Conservation (phyloP, 1,140 invertebrate genomes). For the Eupeodes corollae region DNA sequence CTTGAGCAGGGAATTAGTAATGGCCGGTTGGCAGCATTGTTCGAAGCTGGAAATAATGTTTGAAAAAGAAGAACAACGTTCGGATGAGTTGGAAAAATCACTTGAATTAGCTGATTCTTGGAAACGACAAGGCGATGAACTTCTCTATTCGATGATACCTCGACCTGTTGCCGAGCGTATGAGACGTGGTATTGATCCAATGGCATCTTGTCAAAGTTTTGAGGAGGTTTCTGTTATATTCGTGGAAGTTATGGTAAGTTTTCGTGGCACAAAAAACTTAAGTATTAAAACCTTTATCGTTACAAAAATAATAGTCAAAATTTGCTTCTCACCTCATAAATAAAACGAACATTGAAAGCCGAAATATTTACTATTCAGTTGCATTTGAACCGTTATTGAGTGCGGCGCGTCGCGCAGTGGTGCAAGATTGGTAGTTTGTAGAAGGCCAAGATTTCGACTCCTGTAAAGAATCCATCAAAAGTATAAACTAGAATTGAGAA, state of each 20-base stretch:
- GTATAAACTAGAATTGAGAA: no score
- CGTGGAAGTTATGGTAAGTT: constrained; percentile 38
- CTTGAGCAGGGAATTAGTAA: constrained; percentile 69
- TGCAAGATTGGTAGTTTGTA: no score
- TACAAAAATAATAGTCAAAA: no score
- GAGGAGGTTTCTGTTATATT: constrained; percentile 44
- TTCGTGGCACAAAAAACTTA: no score
- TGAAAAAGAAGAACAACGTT: constrained; percentile 65
- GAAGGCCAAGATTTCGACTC: no score
- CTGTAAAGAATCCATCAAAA: no score
- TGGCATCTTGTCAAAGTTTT: constrained; percentile 58
- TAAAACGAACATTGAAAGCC: no score
- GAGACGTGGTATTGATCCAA: constrained; percentile 52
- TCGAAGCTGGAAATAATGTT: constrained; percentile 73
- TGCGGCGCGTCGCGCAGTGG: no score
- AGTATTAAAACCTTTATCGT: no score
- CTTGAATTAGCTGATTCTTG: constrained; percentile 62
- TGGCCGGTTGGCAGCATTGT: constrained; percentile 78
- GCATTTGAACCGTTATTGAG: no score
- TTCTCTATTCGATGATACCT: constrained; percentile 89
- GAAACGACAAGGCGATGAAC: constrained; percentile 74
- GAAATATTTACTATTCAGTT: no score
- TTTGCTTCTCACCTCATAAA: no score
- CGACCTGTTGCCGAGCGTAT: constrained; percentile 53
- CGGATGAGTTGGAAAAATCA: constrained; percentile 58